Evolutionary conservation across 2,888 invertebrate species (phyloP).

Genomic region (Andrena bicolor): DNA sequence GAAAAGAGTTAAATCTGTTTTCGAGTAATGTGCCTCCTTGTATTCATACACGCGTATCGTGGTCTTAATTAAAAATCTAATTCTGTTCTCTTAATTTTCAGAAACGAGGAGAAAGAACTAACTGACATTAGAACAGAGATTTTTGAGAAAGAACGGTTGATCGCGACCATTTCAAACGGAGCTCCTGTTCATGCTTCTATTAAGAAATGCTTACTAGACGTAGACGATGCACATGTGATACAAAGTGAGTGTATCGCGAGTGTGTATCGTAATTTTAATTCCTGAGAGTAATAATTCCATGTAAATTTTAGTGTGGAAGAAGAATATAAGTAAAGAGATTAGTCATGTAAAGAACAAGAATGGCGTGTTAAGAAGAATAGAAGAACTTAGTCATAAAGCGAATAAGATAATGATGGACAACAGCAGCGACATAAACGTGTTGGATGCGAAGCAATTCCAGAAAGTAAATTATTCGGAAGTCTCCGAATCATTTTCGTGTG

Average conservation of each 20-base stretch:
- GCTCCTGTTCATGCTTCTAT: conserved; percentile 74
- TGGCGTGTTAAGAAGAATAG: conserved; percentile 61
- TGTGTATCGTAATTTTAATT: conserved; percentile 21
- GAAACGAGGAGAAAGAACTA: conserved; percentile 67
- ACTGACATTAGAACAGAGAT: conserved; percentile 66
- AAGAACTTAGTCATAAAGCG: conserved; percentile 65
- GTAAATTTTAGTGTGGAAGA: conserved; percentile 75
- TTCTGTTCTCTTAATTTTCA: conserved; percentile 51
- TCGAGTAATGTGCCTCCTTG: conserved; percentile 43
- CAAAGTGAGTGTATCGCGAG: conserved; percentile 63
- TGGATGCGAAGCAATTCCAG: conserved; percentile 73
- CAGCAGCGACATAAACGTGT: conserved; percentile 65
- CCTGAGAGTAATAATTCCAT: conserved; percentile 25
- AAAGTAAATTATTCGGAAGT: conserved; percentile 68
- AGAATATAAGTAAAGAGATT: conserved; percentile 56
- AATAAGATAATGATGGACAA: conserved; percentile 70
- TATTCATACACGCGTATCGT: background rate
- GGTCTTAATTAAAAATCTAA: background rate
- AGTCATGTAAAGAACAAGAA: conserved; percentile 62
- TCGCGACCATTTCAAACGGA: conserved; percentile 55
- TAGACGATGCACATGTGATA: conserved; percentile 74
- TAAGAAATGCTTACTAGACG: conserved; percentile 72
- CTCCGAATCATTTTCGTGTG: conserved; percentile 72
- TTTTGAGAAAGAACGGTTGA: conserved; percentile 69
- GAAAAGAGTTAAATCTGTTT: conserved; percentile 29